Evolutionary conservation across 2,888 invertebrate genomes (phyloP).

Genomic region (Steinernema hermaphroditum): DNA sequence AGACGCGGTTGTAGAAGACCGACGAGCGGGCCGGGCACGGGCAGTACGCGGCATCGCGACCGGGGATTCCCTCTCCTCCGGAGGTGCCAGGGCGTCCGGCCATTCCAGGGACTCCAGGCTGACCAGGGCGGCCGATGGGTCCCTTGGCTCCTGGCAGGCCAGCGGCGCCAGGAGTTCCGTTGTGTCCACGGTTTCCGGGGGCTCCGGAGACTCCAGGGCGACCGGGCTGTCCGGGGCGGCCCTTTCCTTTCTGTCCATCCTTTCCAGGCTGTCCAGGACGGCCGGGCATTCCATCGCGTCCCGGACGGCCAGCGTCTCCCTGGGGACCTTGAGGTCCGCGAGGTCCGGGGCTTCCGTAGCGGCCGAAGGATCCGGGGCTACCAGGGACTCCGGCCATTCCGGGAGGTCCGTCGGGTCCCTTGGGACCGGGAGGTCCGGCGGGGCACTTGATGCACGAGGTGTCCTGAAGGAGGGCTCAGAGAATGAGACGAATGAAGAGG

Average conservation of each 20-base stretch:
- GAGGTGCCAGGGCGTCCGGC: constrained; percentile 11
- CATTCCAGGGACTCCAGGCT: constrained; percentile 3
- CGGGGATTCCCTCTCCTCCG: constrained; percentile 29
- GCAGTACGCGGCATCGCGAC: constrained; percentile 31
- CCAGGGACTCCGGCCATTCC: constrained; percentile 49
- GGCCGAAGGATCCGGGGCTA: constrained; percentile 47
- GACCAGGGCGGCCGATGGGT: constrained; percentile 2
- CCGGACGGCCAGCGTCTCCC: constrained; percentile 26
- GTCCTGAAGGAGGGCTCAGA: constrained; percentile 20
- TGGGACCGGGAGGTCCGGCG: constrained; percentile 13
- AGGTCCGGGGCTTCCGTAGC: constrained; percentile 49
- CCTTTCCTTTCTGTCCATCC: constrained; percentile 37
- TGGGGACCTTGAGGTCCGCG: constrained; percentile 43
- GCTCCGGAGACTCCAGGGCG: constrained; percentile 5
- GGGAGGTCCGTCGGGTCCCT: constrained; percentile 6
- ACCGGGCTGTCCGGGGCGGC: constrained; percentile 19
- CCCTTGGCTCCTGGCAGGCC: constrained; percentile 14
- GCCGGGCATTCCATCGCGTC: constrained; percentile 34
- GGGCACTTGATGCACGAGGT: constrained; percentile 10
- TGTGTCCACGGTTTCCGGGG: constrained; percentile 14
- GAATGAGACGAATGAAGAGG: not conserved
- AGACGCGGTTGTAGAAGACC: constrained; percentile 18
- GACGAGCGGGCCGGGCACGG: constrained; percentile 31
- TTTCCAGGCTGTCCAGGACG: constrained; percentile 26
- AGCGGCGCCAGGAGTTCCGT: constrained; percentile 1